Evolutionary conservation across 1,140 invertebrate species (phyloP).

Genomic region (Drosophila burlai): DNA sequence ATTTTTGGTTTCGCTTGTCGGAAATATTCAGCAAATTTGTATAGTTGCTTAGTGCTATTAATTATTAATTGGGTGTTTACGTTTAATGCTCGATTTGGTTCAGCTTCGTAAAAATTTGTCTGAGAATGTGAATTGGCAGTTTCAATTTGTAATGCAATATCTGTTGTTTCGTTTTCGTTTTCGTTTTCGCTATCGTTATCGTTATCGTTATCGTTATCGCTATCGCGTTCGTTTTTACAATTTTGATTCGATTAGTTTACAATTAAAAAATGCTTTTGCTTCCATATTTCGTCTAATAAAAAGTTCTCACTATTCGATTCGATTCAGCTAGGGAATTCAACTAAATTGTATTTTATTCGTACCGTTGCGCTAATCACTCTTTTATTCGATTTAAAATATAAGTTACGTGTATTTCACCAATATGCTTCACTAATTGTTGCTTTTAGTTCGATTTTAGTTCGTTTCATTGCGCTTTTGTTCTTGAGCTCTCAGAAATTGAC

Average conservation of each 20-base stretch:
- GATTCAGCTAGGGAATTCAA: slow-evolving; percentile 54
- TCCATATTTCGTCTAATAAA: slow-evolving; percentile 52
- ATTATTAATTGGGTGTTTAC: slow-evolving; percentile 45
- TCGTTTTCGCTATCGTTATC: background rate
- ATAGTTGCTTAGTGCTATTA: slow-evolving; percentile 51
- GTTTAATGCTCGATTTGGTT: slow-evolving; percentile 31
- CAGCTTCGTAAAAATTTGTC: slow-evolving; percentile 56
- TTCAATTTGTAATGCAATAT: slow-evolving; percentile 64
- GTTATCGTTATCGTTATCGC: background rate
- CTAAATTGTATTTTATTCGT: slow-evolving; percentile 53
- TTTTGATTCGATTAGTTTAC: slow-evolving; percentile 50
- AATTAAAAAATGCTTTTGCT: slow-evolving; percentile 62
- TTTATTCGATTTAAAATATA: slow-evolving; percentile 63
- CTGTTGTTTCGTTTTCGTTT: slow-evolving; percentile 4
- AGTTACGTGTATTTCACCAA: slow-evolving; percentile 71
- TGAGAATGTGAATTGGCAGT: slow-evolving; percentile 82
- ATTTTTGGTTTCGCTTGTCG: slow-evolving; percentile 39
- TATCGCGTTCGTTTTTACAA: slow-evolving; percentile 38
- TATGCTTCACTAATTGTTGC: slow-evolving; percentile 63
- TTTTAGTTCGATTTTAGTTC: slow-evolving; percentile 33
- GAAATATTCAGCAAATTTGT: slow-evolving; percentile 80
- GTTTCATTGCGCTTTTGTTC: slow-evolving; percentile 23
- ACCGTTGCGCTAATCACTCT: slow-evolving; percentile 49
- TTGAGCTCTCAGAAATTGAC: slow-evolving; percentile 44
- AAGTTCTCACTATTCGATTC: slow-evolving; percentile 61